These are phyloP conservation scores for Philhelius pedissequus DNA, from an alignment of 2,888 invertebrate species.

Conservation along the genomic window DNA sequence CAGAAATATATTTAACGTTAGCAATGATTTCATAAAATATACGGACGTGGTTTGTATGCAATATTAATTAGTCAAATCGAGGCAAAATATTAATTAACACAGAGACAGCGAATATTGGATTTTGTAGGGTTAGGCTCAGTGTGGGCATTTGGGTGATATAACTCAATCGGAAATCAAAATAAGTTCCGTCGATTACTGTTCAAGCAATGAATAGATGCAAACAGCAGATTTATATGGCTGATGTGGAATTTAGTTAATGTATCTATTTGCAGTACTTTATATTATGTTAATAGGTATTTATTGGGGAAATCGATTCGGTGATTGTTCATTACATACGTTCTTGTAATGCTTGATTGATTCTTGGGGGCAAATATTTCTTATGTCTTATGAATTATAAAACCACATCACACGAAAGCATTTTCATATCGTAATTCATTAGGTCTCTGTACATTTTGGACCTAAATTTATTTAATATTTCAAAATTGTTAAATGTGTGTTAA, in stretches of 20 bases:
- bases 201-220: neutral
- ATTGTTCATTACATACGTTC: neutral
- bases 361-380: neutral
- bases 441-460: too few species aligned
- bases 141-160: neutral
- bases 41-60: conserved; percentile 47
- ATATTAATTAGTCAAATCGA: conserved; percentile 53
- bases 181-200: conserved; percentile 34
- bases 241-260: neutral
- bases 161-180: conserved; percentile 62
- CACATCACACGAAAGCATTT: too few species aligned
- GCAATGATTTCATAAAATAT: neutral
- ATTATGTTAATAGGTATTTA: too few species aligned
- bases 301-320: conserved; percentile 36
- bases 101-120: neutral
- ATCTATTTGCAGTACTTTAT: neutral
- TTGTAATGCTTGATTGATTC: neutral
- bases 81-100: conserved; percentile 54
- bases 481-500: too few species aligned
- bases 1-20: neutral
- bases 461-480: too few species aligned
- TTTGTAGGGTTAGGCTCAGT: neutral
- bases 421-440: too few species aligned
- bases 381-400: too few species aligned
- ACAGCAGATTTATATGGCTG: neutral